Base-by-base conservation (phyloP, 1,140 invertebrate species). In the Conus betulinus region DNA sequence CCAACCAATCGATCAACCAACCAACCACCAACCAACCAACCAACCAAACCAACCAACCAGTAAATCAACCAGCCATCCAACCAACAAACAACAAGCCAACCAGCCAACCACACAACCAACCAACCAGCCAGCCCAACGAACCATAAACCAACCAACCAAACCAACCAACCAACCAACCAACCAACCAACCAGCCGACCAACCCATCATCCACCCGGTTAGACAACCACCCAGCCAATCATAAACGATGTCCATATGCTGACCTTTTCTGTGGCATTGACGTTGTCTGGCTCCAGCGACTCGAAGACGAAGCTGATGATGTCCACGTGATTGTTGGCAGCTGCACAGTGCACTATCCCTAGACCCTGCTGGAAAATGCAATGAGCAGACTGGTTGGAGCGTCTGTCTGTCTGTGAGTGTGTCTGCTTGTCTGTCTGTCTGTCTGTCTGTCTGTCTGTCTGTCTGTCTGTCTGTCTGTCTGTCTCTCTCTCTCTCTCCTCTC, bases 281-380 rank as follows among this genome's bases (percentile, higher is more conserved):
- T 96, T 95, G 6, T 96, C 92, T 88, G 96, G 95, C 91, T 97
- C 96, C 39, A 97, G 92, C 6, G 95, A 96, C 87, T 96, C 96
- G 85, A 96, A 93, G 86, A 97, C 94, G 91, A 96, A 97, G 60
- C 93, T 92, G 83, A 96, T 96, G 15, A 97, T 96, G 39, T 96
- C 96, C 91, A 96, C 90, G 93, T 96, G 96, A 92, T 96, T 97
- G 91, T 97, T 97, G 85, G 96, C 96, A 15, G 96, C 96, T 6
- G 97, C 97, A 91, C 97, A 97, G 95, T 97, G 97, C 85, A 97
- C 92, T 51, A 97, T 94, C 1, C 96, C 97, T 90, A 97, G 96
- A 87, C 97, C 96, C 96, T 97, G 97, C 97, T 97, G 91, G 52
- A 25, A 85, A 71, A 82, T 39, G 79, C 11, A 82, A 82, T 23